Conservation (phyloP, 2,113 vertebrate species). For the Myocastor coypus region DNA sequence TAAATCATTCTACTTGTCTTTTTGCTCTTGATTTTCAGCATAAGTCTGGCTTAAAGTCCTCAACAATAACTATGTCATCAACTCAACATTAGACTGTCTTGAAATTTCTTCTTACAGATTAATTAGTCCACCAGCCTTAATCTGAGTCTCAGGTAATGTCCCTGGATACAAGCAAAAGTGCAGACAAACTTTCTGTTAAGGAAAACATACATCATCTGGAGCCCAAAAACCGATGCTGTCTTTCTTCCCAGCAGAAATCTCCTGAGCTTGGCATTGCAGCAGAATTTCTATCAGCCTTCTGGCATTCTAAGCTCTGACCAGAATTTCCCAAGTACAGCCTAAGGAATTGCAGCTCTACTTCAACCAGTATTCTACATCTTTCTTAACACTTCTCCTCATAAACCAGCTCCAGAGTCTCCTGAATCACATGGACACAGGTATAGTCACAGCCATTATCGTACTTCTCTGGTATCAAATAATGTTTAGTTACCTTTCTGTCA, state of each 20-base stretch:
- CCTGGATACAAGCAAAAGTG: not conserved
- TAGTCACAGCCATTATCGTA: not conserved
- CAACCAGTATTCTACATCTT: not conserved
- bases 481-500: not conserved
- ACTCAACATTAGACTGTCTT: not conserved
- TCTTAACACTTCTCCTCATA: not conserved
- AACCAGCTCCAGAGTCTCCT: not conserved
- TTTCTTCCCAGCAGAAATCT: not conserved
- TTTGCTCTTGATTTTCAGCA: not conserved
- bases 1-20: not conserved
- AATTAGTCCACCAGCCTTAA: not conserved
- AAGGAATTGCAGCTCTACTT: not conserved
- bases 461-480: not conserved
- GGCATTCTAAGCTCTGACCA: not conserved
- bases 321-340: not conserved
- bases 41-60: not conserved
- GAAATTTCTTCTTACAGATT: not conserved
- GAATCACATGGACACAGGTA: not conserved
- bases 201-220: not conserved
- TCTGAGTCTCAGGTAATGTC: not conserved
- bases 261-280: no score
- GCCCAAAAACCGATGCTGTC: not conserved
- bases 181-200: not conserved
- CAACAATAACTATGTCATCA: not conserved
- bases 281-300: not conserved